phyloP scores from a whole-genome alignment of 2,797 vertebrate species.

The Artibeus lituratus region DNA sequence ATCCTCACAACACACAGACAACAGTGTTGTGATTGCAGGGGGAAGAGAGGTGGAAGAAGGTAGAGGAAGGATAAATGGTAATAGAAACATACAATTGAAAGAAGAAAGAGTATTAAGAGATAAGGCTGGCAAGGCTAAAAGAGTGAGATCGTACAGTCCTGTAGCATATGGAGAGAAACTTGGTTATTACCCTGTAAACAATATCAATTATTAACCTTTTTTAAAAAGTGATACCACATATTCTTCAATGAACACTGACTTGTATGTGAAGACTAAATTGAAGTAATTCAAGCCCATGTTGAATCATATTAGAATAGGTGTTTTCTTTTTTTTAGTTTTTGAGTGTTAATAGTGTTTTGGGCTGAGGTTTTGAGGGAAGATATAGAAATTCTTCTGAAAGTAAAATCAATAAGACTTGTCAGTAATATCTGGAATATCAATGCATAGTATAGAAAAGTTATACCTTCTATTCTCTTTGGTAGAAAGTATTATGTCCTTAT shows the following conservation, averaged over 20 bases:
- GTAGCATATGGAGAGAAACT: neutral
- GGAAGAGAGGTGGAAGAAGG: too few relatives aligned
- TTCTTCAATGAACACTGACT: neutral
- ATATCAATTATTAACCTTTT: neutral
- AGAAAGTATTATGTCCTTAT: neutral
- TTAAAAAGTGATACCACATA: neutral
- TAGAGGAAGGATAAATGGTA: too few relatives aligned
- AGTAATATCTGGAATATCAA: neutral
- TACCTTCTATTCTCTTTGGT: neutral
- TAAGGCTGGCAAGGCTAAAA: neutral
- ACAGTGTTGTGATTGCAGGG: too few relatives aligned
- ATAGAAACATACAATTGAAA: neutral
- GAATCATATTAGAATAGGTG: neutral
- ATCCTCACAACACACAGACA: neutral
- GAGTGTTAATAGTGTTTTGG: neutral
- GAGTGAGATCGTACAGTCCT: neutral
- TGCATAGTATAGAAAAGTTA: neutral
- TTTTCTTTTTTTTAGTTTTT: neutral
- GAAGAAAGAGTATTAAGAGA: neutral
- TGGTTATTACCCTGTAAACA: neutral
- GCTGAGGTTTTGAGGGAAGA: neutral
- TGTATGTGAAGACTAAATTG: neutral
- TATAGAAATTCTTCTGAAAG: neutral
- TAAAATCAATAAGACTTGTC: neutral
- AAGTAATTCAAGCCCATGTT: neutral